Evolutionary conservation across 2,797 vertebrate species (phyloP).

Genomic region (Sus cebifrons): DNA sequence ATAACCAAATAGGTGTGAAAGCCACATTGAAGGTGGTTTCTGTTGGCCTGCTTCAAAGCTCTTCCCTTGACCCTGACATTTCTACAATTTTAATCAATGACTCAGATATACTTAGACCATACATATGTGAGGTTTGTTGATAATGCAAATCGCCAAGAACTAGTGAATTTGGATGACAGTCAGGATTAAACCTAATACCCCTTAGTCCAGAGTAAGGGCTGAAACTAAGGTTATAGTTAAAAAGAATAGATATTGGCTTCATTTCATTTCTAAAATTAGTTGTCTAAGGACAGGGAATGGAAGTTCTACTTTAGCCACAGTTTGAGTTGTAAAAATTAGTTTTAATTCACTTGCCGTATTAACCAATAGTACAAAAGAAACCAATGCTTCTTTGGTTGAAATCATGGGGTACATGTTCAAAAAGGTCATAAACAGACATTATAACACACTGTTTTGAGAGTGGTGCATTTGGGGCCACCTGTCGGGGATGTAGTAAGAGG

Average conservation of each 20-base stretch:
- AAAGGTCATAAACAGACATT: slow-evolving; percentile 44
- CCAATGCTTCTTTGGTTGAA: background rate
- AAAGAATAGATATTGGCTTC: slow-evolving; percentile 45
- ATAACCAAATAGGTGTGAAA: background rate
- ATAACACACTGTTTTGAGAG: background rate
- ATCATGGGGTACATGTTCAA: background rate
- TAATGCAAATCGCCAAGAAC: slow-evolving; percentile 36
- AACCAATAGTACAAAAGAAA: slow-evolving; percentile 25
- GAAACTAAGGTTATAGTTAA: slow-evolving; percentile 29
- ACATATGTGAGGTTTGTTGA: background rate
- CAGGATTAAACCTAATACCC: slow-evolving; percentile 32
- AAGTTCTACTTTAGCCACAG: slow-evolving; percentile 8
- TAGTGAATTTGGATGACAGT: slow-evolving; percentile 56
- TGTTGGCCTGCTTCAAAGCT: slow-evolving; percentile 3
- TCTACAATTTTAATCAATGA: background rate
- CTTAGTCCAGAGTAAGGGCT: slow-evolving; percentile 39
- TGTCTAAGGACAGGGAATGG: background rate
- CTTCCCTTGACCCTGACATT: background rate
- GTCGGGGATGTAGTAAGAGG: background rate
- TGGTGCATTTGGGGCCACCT: background rate
- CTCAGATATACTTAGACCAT: background rate
- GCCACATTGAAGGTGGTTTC: background rate
- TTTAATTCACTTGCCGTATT: slow-evolving; percentile 45
- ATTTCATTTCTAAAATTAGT: slow-evolving; percentile 50
- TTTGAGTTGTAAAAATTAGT: background rate